Evolutionary conservation across 2,888 invertebrate species (phyloP).

Genomic region (Cephus sareptanus): DNA sequence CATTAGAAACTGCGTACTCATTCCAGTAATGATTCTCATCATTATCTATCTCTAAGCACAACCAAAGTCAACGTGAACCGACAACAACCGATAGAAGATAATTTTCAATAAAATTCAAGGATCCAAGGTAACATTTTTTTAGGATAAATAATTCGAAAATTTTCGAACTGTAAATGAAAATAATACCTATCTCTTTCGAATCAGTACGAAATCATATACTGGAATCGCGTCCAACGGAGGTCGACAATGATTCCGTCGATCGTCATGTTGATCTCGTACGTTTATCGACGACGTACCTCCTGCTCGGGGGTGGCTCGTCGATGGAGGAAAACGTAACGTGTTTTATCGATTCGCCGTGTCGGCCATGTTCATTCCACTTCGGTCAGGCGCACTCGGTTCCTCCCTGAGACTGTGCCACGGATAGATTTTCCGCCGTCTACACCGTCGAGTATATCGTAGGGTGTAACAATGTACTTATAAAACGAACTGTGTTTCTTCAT

Average conservation of each 20-base stretch:
- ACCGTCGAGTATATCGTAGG: constrained; percentile 37
- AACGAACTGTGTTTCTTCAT: constrained; percentile 17
- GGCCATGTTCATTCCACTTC: constrained; percentile 45
- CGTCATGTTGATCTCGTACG: constrained; percentile 8
- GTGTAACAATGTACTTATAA: constrained; percentile 38
- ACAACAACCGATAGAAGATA: neutral
- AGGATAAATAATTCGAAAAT: neutral
- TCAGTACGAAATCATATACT: neutral
- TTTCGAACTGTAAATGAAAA: neutral
- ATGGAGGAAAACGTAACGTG: constrained; percentile 57
- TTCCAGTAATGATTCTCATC: neutral
- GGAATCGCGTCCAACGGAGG: neutral
- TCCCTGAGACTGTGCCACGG: constrained; percentile 46
- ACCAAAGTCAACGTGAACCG: neutral
- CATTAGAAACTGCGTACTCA: neutral
- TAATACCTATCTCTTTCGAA: neutral
- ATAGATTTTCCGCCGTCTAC: constrained; percentile 52
- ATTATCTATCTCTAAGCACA: neutral
- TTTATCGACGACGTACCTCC: neutral
- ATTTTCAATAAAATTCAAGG: neutral
- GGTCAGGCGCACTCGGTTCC: constrained; percentile 55
- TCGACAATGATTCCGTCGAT: constrained; percentile 1
- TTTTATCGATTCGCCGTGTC: constrained; percentile 30
- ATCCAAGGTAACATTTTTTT: neutral
- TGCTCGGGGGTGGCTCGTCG: constrained; percentile 24